These are phyloP conservation scores for Yponomeuta cagnagella DNA, from an alignment of 2,888 invertebrate species.

Conservation along the genomic window DNA sequence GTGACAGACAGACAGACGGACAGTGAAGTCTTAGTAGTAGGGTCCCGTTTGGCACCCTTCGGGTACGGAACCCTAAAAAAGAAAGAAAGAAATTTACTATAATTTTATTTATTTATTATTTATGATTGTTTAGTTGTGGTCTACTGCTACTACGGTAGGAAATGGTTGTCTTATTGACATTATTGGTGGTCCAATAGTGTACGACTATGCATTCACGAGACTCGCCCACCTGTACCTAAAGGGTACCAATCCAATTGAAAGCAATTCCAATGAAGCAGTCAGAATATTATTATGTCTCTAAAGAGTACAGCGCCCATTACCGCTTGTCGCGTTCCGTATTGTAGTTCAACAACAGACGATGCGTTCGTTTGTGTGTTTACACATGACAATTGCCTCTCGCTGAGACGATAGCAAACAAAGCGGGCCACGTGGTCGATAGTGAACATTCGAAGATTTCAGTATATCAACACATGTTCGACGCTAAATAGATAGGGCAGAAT, in stretches of 20 bases:
- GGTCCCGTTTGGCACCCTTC: no score
- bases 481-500: background rate
- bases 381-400: constrained; percentile 39
- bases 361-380: constrained; percentile 44
- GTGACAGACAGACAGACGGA: no score
- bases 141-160: no score
- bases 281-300: background rate
- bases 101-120: no score
- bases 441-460: background rate
- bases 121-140: no score
- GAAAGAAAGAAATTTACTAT: no score
- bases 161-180: no score
- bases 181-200: no score
- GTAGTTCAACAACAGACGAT: constrained; percentile 9
- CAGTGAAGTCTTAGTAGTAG: no score
- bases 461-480: background rate
- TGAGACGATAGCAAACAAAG: constrained; percentile 16
- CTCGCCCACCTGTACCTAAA: no score
- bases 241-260: background rate
- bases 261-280: background rate
- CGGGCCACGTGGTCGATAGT: background rate
- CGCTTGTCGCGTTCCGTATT: constrained; percentile 29
- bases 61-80: no score
- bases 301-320: background rate
- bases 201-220: no score